Evolutionary conservation across 2,113 vertebrate genomes (phyloP).

Genomic region (Tyrannus savana): DNA sequence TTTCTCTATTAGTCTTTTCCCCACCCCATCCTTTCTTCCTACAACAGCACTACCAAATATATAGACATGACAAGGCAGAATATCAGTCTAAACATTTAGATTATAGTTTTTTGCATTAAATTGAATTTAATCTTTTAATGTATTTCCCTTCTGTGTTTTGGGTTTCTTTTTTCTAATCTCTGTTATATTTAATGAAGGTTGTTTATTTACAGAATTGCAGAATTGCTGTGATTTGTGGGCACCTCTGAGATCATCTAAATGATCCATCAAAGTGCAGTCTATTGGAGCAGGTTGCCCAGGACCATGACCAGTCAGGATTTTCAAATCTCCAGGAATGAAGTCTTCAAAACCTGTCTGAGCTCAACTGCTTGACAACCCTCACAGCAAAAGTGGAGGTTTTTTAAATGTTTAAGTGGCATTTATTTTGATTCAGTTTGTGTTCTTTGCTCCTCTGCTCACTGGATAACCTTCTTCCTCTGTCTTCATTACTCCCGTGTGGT

Average conservation of each 20-base stretch:
- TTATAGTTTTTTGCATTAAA: neutral
- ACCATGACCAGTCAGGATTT: neutral
- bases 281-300: neutral
- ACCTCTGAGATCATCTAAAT: neutral
- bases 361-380: neutral
- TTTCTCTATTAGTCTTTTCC: neutral
- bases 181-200: neutral
- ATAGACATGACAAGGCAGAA: neutral
- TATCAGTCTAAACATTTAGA: neutral
- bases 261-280: neutral
- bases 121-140: neutral
- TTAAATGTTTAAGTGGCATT: neutral
- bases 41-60: neutral
- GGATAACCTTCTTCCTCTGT: neutral
- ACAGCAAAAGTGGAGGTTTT: neutral
- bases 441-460: neutral
- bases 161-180: neutral
- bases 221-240: rapidly evolving
- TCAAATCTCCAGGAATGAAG: neutral
- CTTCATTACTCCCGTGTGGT: neutral
- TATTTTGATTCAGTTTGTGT: neutral
- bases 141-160: neutral
- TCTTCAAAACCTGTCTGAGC: neutral
- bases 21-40: neutral
- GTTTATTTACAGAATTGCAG: neutral